Percentiles rank a stretch among this genome's conserved stretches.
Evolutionary conservation across 53 echinoderm and acorn worm genomes (phyloP).

Genomic region (Hippasteria phrygiana): DNA sequence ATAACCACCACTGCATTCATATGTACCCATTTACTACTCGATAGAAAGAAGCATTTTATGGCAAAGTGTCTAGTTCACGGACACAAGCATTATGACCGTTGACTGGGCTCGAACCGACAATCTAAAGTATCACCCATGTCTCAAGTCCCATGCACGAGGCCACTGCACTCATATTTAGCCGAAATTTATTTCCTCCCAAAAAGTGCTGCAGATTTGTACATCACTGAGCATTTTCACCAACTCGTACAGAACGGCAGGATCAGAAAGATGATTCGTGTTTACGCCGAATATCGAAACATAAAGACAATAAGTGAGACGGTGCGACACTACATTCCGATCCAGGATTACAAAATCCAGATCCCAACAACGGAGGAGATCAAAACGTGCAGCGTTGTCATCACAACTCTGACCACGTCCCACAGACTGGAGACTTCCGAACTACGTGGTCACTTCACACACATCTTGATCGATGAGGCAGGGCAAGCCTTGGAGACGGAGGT

Average conservation of each 20-base stretch:
- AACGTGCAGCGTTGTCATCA: conserved; percentile 71
- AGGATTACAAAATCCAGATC: conserved; percentile 29
- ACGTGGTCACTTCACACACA: conserved; percentile 86
- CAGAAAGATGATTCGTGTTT: conserved; percentile 68
- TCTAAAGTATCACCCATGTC: too few relatives aligned
- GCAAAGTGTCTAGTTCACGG: too few relatives aligned
- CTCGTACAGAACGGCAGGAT: background rate
- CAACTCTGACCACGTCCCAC: conserved; percentile 72
- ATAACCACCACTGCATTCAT: too few relatives aligned
- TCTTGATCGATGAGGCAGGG: conserved; percentile 93
- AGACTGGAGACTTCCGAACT: conserved; percentile 49
- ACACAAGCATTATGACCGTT: too few relatives aligned
- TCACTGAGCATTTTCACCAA: conserved; percentile 77
- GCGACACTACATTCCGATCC: conserved; percentile 7
- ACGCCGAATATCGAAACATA: conserved; percentile 42
- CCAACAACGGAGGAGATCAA: conserved; percentile 52
- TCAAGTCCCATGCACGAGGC: too few relatives aligned
- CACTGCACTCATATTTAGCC: too few relatives aligned
- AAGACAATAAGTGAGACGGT: conserved; percentile 44
- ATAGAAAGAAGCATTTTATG: too few relatives aligned
- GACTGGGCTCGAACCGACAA: too few relatives aligned
- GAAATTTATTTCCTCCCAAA: background rate
- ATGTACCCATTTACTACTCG: too few relatives aligned
- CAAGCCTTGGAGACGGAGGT: conserved; percentile 84
- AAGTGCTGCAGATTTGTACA: conserved; percentile 92